A percentile compares a stretch with the other conserved stretches of the same genome.
phyloP scores from a whole-genome alignment of 2,888 invertebrate genomes.

The Morinoia aosen region DNA sequence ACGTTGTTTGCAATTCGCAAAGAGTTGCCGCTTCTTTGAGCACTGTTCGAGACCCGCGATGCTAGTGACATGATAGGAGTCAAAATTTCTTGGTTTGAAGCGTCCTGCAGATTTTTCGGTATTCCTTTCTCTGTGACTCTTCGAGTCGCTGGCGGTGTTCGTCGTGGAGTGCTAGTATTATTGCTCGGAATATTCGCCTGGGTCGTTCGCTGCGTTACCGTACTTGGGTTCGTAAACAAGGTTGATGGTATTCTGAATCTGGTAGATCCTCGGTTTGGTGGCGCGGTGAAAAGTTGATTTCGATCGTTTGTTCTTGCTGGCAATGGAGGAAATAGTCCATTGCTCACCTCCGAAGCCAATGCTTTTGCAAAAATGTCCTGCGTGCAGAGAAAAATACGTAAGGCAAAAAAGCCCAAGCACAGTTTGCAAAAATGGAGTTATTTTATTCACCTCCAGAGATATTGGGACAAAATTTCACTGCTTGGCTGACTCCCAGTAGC shows the following conservation, averaged over 20 bases:
- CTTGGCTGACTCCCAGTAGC: background rate
- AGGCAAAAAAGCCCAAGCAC: background rate
- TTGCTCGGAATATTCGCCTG: background rate
- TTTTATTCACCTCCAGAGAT: background rate
- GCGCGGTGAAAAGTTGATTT: background rate
- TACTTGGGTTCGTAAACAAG: slow-evolving; percentile 8
- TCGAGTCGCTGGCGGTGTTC: background rate
- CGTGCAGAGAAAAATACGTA: background rate
- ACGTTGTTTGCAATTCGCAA: slow-evolving; percentile 24
- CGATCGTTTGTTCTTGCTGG: slow-evolving; percentile 13
- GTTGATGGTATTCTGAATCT: slow-evolving; percentile 22
- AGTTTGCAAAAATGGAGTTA: background rate
- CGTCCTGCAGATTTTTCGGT: background rate
- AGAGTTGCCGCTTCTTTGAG: background rate
- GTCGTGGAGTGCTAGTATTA: background rate
- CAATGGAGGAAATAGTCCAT: slow-evolving; percentile 41
- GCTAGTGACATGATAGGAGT: slow-evolving; percentile 14
- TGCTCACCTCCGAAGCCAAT: slow-evolving; percentile 27
- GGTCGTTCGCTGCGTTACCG: slow-evolving; percentile 36
- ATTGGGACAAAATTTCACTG: background rate
- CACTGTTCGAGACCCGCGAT: background rate
- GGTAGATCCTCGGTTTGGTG: slow-evolving; percentile 27
- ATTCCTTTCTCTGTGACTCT: background rate
- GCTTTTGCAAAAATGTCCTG: slow-evolving; percentile 45
- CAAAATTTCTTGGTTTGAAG: slow-evolving; percentile 33